Evolutionary conservation across 2,888 invertebrate species (phyloP).

Genomic region (Perizoma affinitatum): DNA sequence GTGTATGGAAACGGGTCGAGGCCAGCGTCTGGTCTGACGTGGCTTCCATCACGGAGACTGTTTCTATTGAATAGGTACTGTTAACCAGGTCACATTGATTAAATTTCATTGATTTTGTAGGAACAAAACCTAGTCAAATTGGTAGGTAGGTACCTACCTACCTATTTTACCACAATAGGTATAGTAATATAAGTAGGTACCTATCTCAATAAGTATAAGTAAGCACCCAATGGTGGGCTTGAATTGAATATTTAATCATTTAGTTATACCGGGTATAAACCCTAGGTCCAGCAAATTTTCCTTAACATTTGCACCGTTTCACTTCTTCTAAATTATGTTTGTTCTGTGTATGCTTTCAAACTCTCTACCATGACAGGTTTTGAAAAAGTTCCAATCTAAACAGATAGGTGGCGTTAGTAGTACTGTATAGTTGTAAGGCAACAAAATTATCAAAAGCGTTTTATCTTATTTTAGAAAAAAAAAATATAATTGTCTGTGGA

Average conservation of each 20-base stretch:
- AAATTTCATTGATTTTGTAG: background rate
- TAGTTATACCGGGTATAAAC: too few species aligned
- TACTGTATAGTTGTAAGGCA: conserved; percentile 9
- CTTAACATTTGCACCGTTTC: background rate
- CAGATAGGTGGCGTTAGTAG: conserved; percentile 50
- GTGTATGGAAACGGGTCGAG: conserved; percentile 54
- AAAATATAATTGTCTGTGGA: too few species aligned
- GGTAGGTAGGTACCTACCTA: too few species aligned
- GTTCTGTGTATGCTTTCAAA: too few species aligned
- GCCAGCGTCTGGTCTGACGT: conserved; percentile 39
- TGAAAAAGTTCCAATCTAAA: conserved; percentile 7
- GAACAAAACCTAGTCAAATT: background rate
- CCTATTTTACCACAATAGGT: too few species aligned
- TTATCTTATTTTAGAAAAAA: too few species aligned
- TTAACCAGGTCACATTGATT: background rate
- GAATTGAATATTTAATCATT: too few species aligned
- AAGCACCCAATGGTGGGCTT: too few species aligned
- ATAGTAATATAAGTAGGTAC: too few species aligned
- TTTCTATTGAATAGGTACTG: conserved; percentile 2
- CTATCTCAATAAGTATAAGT: too few species aligned
- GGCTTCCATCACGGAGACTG: conserved; percentile 19
- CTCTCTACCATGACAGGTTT: background rate
- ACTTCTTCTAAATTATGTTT: too few species aligned
- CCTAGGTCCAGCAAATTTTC: background rate
- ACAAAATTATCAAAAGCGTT: too few species aligned